A percentile compares a stretch with the other conserved stretches of the same genome.
Conservation (phyloP, 1,140 invertebrate genomes). For the Pinna nobilis region DNA sequence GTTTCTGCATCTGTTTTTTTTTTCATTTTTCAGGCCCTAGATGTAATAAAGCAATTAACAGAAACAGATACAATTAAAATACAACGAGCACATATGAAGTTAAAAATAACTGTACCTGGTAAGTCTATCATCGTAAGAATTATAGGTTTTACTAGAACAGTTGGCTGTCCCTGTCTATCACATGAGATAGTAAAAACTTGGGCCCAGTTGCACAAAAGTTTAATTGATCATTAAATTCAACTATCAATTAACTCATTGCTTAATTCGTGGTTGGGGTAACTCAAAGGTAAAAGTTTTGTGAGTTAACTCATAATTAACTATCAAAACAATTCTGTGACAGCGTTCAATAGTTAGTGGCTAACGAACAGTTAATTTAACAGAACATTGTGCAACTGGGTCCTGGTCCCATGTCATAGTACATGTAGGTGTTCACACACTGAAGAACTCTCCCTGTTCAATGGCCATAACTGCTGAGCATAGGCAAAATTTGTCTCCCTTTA, state of each 20-base stretch:
- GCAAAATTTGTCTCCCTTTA: no score
- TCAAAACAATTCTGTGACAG: no score
- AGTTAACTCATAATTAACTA: no score
- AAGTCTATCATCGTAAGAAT: constrained; percentile 1
- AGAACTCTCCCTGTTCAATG: no score
- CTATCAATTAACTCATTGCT: background rate
- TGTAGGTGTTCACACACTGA: no score
- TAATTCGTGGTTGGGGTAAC: background rate
- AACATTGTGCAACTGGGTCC: no score
- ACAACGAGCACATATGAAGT: constrained; percentile 96
- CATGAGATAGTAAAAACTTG: background rate
- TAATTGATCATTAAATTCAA: background rate
- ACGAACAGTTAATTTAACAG: no score
- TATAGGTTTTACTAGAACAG: background rate
- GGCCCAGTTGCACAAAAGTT: background rate
- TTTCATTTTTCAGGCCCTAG: constrained; percentile 82
- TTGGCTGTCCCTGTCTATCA: background rate
- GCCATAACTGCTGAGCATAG: no score
- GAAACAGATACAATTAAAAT: constrained; percentile 85
- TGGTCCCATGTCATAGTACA: no score
- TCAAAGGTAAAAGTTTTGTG: background rate
- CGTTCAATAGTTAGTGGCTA: no score
- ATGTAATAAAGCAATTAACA: constrained; percentile 94
- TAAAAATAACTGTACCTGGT: constrained; percentile 75
- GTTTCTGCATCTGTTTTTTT: no score